Evolutionary conservation across 2,888 invertebrate genomes (phyloP).

Genomic region (Cetonia aurata): DNA sequence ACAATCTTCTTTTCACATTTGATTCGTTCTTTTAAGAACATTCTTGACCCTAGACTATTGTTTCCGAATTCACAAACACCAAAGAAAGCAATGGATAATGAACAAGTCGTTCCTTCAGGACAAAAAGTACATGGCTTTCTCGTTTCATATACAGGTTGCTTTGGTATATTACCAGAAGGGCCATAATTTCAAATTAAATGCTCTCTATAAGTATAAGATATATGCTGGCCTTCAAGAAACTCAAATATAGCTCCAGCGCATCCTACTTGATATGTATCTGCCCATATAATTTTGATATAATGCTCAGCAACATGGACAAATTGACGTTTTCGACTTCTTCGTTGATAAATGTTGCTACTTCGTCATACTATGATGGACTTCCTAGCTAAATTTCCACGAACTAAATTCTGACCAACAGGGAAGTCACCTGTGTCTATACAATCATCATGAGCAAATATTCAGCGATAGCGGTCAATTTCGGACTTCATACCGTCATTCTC

Average conservation of each 20-base stretch:
- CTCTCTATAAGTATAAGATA: slow-evolving; percentile 58
- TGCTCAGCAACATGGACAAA: slow-evolving; percentile 49
- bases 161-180: slow-evolving; percentile 63
- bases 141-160: slow-evolving; percentile 58
- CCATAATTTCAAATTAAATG: slow-evolving; percentile 65
- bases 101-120: slow-evolving; percentile 59
- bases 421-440: slow-evolving; percentile 63
- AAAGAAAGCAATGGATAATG: slow-evolving; percentile 54
- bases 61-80: slow-evolving; percentile 55
- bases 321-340: slow-evolving; percentile 52
- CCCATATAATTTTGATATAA: slow-evolving; percentile 62
- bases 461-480: slow-evolving; percentile 64
- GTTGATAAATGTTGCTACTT: slow-evolving; percentile 58
- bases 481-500: slow-evolving; percentile 64
- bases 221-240: slow-evolving; percentile 49
- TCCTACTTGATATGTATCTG: slow-evolving; percentile 60
- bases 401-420: slow-evolving; percentile 66
- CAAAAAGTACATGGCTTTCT: slow-evolving; percentile 60
- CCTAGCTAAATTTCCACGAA: slow-evolving; percentile 58
- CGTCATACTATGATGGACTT: slow-evolving; percentile 63
- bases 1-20: neutral
- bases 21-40: slow-evolving; percentile 10
- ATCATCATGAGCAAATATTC: slow-evolving; percentile 62
- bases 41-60: neutral
- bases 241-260: slow-evolving; percentile 62